Evolutionary conservation across 2,113 vertebrate genomes (phyloP).

Genomic region (Arothron firmamentum): DNA sequence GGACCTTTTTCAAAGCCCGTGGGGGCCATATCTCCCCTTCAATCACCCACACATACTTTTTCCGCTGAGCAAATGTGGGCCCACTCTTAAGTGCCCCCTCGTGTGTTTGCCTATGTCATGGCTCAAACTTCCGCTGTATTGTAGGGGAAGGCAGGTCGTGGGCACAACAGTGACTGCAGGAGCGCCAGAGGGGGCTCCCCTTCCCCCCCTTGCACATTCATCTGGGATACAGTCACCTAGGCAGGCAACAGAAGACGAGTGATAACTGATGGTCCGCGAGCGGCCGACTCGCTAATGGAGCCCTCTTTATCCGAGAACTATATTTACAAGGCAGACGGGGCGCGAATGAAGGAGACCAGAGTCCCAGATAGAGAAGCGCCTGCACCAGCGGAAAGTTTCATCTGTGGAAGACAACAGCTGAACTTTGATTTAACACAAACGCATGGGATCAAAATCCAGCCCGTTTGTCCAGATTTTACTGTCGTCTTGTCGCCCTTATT

Average conservation of each 20-base stretch:
- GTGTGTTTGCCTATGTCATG: conserved; percentile 69
- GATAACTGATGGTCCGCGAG: conserved; percentile 72
- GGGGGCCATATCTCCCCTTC: conserved; percentile 64
- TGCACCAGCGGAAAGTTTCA: conserved; percentile 38
- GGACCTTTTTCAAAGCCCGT: conserved; percentile 56
- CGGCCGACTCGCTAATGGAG: conserved; percentile 75
- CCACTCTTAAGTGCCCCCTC: conserved; percentile 65
- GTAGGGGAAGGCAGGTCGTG: conserved; percentile 70
- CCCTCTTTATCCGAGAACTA: conserved; percentile 74
- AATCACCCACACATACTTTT: conserved; percentile 66
- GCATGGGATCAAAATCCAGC: background rate
- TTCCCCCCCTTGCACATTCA: conserved; percentile 39
- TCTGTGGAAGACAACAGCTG: conserved; percentile 26
- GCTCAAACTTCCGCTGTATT: conserved; percentile 67
- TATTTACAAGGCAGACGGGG: conserved; percentile 70
- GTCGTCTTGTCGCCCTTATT: conserved; percentile 1
- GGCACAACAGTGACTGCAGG: conserved; percentile 56
- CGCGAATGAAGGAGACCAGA: conserved; percentile 71
- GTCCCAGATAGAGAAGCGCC: conserved; percentile 40
- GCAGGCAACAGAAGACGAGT: conserved; percentile 71
- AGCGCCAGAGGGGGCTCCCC: conserved; percentile 22
- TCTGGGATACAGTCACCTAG: conserved; percentile 59
- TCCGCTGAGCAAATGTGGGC: conserved; percentile 63
- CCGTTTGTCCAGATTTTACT: conserved; percentile 5
- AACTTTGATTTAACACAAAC: conserved; percentile 27